Conservation (phyloP, 2,888 invertebrate species). For the Selenia dentaria region DNA sequence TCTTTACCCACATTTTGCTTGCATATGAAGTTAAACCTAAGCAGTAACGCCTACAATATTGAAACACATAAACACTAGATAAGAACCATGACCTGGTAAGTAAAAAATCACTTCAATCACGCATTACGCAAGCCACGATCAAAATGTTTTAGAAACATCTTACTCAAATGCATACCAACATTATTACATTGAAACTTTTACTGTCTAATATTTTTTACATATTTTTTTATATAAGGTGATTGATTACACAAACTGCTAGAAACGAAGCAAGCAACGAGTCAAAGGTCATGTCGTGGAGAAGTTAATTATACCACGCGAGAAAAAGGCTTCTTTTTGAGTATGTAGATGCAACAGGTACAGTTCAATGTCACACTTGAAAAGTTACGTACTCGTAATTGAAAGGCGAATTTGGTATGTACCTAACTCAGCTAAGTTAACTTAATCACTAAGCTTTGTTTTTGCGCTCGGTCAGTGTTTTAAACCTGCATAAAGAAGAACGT, state of each 20-base stretch:
- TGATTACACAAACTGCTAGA: slow-evolving; percentile 42
- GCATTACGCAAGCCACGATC: slow-evolving; percentile 13
- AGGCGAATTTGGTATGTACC: slow-evolving; percentile 9
- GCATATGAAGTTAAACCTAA: too few relatives aligned
- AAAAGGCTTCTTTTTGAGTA: slow-evolving; percentile 22
- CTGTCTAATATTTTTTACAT: slow-evolving; percentile 23
- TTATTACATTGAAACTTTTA: slow-evolving; percentile 27
- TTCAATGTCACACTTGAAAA: slow-evolving; percentile 46
- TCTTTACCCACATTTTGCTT: too few relatives aligned
- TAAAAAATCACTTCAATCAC: slow-evolving; percentile 8
- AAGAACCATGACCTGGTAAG: slow-evolving; percentile 1
- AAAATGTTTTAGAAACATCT: slow-evolving; percentile 18
- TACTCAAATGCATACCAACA: slow-evolving; percentile 14
- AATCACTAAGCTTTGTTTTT: slow-evolving; percentile 4
- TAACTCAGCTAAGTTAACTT: too few relatives aligned
- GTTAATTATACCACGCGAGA: slow-evolving; percentile 51
- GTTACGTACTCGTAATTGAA: slow-evolving; percentile 45
- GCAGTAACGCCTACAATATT: too few relatives aligned
- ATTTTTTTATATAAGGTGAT: slow-evolving; percentile 24
- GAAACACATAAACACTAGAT: background rate
- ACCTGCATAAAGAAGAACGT: too few relatives aligned
- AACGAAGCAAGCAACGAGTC: slow-evolving; percentile 43
- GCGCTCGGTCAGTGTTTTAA: background rate
- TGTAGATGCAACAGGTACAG: slow-evolving; percentile 13
- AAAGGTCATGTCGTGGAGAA: slow-evolving; percentile 61